phyloP scores from a whole-genome alignment of 2,113 vertebrate genomes.

The Podiceps cristatus region DNA sequence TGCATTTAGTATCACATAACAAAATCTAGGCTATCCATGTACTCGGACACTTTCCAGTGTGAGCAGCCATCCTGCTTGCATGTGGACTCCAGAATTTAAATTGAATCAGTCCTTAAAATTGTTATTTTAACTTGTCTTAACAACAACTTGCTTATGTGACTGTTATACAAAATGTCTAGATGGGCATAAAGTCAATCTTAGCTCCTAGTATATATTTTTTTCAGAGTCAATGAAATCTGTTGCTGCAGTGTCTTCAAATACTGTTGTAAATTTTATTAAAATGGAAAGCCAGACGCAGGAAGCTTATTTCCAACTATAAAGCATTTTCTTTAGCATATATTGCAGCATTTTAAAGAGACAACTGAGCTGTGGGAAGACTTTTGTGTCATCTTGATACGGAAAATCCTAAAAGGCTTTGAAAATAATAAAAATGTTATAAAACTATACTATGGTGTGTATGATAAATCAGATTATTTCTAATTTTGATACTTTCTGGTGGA shows the following conservation, averaged over 20 bases:
- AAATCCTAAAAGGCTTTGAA: constrained; percentile 43
- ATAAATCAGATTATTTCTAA: constrained; percentile 48
- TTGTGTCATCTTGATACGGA: constrained; percentile 30
- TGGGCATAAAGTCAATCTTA: neutral
- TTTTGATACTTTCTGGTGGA: neutral
- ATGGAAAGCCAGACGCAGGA: neutral
- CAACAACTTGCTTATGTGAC: neutral
- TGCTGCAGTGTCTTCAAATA: neutral
- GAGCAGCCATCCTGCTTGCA: neutral
- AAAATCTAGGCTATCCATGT: neutral
- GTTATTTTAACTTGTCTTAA: neutral
- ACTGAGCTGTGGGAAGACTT: neutral
- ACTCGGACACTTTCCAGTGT: neutral
- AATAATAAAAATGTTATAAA: constrained; percentile 23
- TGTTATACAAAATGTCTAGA: neutral
- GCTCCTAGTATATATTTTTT: neutral
- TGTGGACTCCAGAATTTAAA: neutral
- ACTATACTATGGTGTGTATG: neutral
- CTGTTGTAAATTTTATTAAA: constrained; percentile 17
- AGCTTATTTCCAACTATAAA: constrained; percentile 16
- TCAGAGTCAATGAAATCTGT: neutral
- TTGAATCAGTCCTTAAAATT: neutral
- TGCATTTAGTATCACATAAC: neutral
- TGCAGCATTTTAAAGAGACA: neutral
- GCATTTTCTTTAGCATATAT: neutral